Evolutionary conservation across 2,113 vertebrate species (phyloP), one percentile per base, ranked within the genome.

Genomic region (Eurypyga helias): DNA sequence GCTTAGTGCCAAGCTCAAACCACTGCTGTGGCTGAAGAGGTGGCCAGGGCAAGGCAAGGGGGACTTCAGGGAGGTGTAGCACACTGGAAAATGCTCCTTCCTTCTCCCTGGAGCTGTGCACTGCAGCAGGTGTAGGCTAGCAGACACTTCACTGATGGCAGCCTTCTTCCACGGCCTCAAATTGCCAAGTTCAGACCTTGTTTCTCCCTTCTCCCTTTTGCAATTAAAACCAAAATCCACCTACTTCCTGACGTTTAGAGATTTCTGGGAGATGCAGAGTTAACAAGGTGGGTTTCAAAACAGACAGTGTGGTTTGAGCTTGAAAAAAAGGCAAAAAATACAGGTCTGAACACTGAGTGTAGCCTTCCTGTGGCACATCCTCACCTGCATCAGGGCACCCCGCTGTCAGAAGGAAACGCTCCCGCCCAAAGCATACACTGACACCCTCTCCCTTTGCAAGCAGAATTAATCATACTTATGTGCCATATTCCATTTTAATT

Each of bases 401-500:
- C 3, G 4, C 38, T 76, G 75, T 78, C 86, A 90, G 58, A 76
- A 77, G 72, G 84, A 96, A 96, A 93, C 55, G 26, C 45, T 86
- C 64, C 90, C 45, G 18, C 3, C 3, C 73, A 90, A 82, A 76
- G 91, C 52, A 20, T 57, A 69, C 60, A 72, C 62, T 87, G 72
- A 92, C 91, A 95, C 93, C 83, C 75, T 92, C 69, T 97, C 83
- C 83, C 76, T 95, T 96, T 92, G 87, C 73, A 94, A 97, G 94
- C 88, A 94, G 75, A 95, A 95, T 95, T 93, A 93, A 97, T 95
- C 95, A 94, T 26, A 87, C 90, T 96, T 92, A 82, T 84, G 81
- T 96, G 91, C 92, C 95, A 81, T 93, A 97, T 96, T 96, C 96
- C 83, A 94, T 82, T 94, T 94, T 67, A 85, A 95, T 96, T 97